Percentiles rank a stretch among this genome's conserved stretches.
Evolutionary conservation across 2,888 invertebrate genomes (phyloP).

Genomic region (Ennomos fuscantarius): DNA sequence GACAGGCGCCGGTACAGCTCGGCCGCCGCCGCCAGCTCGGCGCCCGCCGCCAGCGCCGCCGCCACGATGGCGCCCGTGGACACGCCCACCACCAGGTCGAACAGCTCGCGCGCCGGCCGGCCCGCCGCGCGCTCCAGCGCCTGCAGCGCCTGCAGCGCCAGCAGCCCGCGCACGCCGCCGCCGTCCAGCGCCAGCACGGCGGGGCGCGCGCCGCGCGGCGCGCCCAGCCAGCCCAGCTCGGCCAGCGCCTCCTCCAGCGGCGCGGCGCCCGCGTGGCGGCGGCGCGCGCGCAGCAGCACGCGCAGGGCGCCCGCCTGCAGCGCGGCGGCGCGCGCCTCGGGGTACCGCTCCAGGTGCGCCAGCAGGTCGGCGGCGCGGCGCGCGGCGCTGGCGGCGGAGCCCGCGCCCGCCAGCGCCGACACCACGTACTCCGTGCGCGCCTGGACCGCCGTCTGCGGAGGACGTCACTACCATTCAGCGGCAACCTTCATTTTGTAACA

Average conservation of each 20-base stretch:
- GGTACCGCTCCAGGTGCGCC: slow-evolving; percentile 89
- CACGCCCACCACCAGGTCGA: slow-evolving; percentile 94
- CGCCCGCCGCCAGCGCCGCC: slow-evolving; percentile 77
- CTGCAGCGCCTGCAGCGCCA: slow-evolving; percentile 92
- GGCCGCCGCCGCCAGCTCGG: slow-evolving; percentile 70
- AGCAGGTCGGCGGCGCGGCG: slow-evolving; percentile 89
- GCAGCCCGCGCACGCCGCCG: slow-evolving; percentile 94
- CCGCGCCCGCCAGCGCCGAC: slow-evolving; percentile 85
- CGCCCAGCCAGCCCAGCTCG: slow-evolving; percentile 89
- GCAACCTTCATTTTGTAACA: too few species aligned
- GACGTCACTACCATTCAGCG: not conserved
- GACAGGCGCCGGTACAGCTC: slow-evolving; percentile 73
- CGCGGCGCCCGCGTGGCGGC: slow-evolving; percentile 58
- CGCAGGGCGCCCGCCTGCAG: slow-evolving; percentile 88
- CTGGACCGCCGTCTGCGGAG: slow-evolving; percentile 83
- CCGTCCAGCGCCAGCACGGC: slow-evolving; percentile 94
- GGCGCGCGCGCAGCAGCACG: slow-evolving; percentile 83
- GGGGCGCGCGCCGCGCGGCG: slow-evolving; percentile 88
- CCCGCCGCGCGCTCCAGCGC: slow-evolving; percentile 90
- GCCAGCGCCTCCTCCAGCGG: slow-evolving; percentile 86
- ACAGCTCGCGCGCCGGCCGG: slow-evolving; percentile 89
- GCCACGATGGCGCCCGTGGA: slow-evolving; percentile 94
- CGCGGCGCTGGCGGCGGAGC: slow-evolving; percentile 82
- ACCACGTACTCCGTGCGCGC: slow-evolving; percentile 88
- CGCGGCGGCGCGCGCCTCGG: slow-evolving; percentile 84